phyloP scores from a whole-genome alignment of 2,888 invertebrate genomes.

The Muschampia staudingeri region DNA sequence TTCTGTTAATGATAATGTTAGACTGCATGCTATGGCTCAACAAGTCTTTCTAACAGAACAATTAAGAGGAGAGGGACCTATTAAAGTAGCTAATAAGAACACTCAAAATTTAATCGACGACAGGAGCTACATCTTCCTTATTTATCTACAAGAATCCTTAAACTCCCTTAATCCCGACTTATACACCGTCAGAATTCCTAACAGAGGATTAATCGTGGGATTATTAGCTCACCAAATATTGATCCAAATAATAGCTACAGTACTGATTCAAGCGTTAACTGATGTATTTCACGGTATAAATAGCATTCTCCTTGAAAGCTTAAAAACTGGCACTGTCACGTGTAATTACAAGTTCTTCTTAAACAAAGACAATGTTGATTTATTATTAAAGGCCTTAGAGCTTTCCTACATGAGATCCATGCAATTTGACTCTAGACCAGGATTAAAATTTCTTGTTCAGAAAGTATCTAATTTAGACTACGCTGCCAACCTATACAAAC shows the following conservation, averaged over 20 bases:
- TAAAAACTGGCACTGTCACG: constrained; percentile 84
- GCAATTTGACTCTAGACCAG: constrained; percentile 97
- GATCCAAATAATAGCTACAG: constrained; percentile 97
- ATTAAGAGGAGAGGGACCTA: constrained; percentile 79
- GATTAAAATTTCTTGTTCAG: constrained; percentile 98
- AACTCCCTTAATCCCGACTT: constrained; percentile 94
- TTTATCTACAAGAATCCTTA: constrained; percentile 95
- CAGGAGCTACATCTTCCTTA: constrained; percentile 96
- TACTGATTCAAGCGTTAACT: constrained; percentile 94
- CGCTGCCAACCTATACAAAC: constrained; percentile 98
- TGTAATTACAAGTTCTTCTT: constrained; percentile 89
- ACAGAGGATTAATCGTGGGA: constrained; percentile 97
- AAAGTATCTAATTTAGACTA: constrained; percentile 97
- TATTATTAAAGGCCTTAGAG: constrained; percentile 95
- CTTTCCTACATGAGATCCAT: constrained; percentile 95
- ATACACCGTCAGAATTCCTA: constrained; percentile 96
- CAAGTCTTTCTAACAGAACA: constrained; percentile 95
- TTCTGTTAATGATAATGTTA: constrained; percentile 96
- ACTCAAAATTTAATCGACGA: constrained; percentile 93
- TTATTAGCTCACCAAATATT: constrained; percentile 98
- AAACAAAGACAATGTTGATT: constrained; percentile 92
- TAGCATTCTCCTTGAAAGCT: constrained; percentile 91
- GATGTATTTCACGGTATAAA: constrained; percentile 92
- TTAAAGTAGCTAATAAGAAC: constrained; percentile 82
- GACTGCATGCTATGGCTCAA: constrained; percentile 97